phyloP scores from a whole-genome alignment of 2,797 vertebrate species.

The Enteromius treurensis region DNA sequence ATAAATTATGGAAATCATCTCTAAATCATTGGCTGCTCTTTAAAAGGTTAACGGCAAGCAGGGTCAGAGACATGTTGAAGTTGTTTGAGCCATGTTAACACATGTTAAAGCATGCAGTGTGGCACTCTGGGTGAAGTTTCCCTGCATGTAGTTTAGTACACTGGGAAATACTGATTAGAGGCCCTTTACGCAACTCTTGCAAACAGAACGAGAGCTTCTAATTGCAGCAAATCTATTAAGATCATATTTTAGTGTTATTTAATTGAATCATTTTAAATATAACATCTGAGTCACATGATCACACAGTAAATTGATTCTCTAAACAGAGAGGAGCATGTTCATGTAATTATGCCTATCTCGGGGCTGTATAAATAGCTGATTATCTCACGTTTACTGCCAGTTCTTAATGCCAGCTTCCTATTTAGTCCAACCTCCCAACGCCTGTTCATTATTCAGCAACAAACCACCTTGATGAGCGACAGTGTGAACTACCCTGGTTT shows the following conservation, averaged over 20 bases:
- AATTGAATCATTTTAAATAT: neutral
- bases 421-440: conserved; percentile 15
- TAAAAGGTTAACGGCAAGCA: neutral
- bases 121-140: neutral
- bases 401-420: conserved; percentile 20
- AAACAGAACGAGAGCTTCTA: neutral
- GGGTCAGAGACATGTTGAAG: neutral
- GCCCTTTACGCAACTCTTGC: neutral
- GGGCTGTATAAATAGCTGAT: conserved; percentile 28
- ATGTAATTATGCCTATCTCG: conserved; percentile 10
- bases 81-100: neutral
- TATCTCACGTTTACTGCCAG: conserved; percentile 26
- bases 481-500: neutral
- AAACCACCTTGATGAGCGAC: conserved; percentile 22
- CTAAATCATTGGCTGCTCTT: neutral
- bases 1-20: neutral
- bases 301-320: conserved; percentile 3
- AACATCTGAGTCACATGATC: conserved; percentile 23
- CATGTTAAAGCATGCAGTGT: neutral
- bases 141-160: neutral
- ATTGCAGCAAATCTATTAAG: neutral
- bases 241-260: conserved; percentile 7
- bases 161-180: neutral
- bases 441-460: conserved; percentile 21
- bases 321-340: neutral